These are phyloP conservation scores for Tyto alba DNA, from an alignment of 2,113 vertebrate genomes.

Conservation along the genomic window DNA sequence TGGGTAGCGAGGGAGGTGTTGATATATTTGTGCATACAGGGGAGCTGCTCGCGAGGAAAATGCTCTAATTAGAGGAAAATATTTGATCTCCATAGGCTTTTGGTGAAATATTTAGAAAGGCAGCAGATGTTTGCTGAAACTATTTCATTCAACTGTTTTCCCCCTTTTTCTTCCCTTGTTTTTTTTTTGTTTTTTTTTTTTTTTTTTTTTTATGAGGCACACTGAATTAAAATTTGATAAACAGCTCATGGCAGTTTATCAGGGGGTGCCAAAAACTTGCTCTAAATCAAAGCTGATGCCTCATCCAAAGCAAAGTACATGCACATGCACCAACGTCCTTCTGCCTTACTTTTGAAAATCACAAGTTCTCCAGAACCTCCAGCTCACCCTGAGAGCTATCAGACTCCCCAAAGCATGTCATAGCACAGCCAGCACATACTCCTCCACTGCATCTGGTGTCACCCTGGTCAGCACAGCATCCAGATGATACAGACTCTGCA, in stretches of 20 bases:
- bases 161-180: not conserved
- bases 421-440: not conserved
- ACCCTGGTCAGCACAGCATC: not conserved
- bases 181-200: not conserved
- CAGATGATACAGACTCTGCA: not conserved
- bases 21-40: not conserved
- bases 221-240: not conserved
- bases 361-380: not conserved
- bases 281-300: not conserved
- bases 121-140: slow-evolving; percentile 36
- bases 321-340: not conserved
- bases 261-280: not conserved
- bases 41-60: not conserved
- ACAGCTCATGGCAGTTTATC: not conserved
- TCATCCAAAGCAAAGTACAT: not conserved
- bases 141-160: not conserved
- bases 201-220: not conserved
- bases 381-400: not conserved
- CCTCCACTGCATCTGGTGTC: not conserved
- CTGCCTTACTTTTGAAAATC: not conserved
- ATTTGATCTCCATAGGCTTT: slow-evolving; percentile 22
- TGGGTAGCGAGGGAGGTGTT: not conserved
- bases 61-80: slow-evolving; percentile 27
- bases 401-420: not conserved
- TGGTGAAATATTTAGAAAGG: slow-evolving; percentile 15